A percentile compares a stretch with the other conserved stretches of the same genome.
These are phyloP conservation scores for Agrotis segetum DNA, from an alignment of 2,888 invertebrate species.

Conservation along the genomic window DNA sequence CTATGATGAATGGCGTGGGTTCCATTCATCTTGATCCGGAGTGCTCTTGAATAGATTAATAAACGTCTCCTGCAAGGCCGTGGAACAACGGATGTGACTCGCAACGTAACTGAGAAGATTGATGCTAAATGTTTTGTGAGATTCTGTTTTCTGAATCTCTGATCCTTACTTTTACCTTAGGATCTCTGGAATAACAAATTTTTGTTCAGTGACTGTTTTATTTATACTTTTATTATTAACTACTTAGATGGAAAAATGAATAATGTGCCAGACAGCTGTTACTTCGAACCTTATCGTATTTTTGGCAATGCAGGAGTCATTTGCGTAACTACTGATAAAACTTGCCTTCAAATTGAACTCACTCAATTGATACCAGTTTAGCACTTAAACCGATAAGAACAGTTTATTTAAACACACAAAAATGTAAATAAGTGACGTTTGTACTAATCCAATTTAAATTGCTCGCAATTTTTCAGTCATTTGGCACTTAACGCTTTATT, in stretches of 20 bases:
- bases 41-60: constrained; percentile 56
- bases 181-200: neutral
- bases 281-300: constrained; percentile 8
- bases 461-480: constrained; percentile 13
- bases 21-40: constrained; percentile 49
- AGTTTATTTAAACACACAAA: constrained; percentile 24
- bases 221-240: too few relatives aligned
- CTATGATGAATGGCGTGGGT: constrained; percentile 49
- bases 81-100: constrained; percentile 42
- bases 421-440: constrained; percentile 3
- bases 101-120: constrained; percentile 29
- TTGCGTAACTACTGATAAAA: constrained; percentile 37
- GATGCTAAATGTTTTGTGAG: constrained; percentile 27
- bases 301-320: constrained; percentile 22
- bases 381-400: constrained; percentile 24
- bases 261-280: neutral
- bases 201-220: neutral
- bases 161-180: neutral
- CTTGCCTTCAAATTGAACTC: constrained; percentile 43
- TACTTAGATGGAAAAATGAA: too few relatives aligned
- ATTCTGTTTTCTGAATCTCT: constrained; percentile 2
- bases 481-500: constrained; percentile 28
- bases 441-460: constrained; percentile 14
- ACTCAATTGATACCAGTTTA: constrained; percentile 15
- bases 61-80: constrained; percentile 50